A percentile compares a stretch with the other conserved stretches of the same genome.
phyloP scores from a whole-genome alignment of 2,797 vertebrate species.

The Sebastes umbrosus region DNA sequence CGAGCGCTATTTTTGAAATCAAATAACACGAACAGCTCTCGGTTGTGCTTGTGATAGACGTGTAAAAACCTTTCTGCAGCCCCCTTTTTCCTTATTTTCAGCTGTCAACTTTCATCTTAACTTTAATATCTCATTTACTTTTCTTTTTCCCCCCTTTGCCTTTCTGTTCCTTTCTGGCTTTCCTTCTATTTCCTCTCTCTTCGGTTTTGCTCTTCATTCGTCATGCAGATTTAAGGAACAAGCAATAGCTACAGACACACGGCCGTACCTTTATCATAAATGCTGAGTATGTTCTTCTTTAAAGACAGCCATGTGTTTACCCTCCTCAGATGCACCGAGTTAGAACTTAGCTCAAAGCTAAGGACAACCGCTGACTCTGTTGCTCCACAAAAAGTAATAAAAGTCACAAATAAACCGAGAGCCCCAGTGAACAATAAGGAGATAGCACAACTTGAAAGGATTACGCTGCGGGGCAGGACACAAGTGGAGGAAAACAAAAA shows the following conservation, averaged over 20 bases:
- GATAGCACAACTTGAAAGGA: slow-evolving; percentile 22
- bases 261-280: not conserved
- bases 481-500: slow-evolving; percentile 45
- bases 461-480: slow-evolving; percentile 25
- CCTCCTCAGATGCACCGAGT: not conserved
- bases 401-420: slow-evolving; percentile 44
- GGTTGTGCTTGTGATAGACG: not conserved
- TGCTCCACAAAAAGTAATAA: slow-evolving; percentile 26
- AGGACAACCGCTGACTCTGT: slow-evolving; percentile 13
- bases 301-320: not conserved
- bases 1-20: slow-evolving; percentile 8
- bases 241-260: not conserved
- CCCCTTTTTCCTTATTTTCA: not conserved
- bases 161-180: not conserved
- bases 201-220: not conserved
- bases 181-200: not conserved
- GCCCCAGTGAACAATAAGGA: slow-evolving; percentile 20
- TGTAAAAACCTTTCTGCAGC: not conserved
- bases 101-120: not conserved
- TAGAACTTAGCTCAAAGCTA: slow-evolving; percentile 12
- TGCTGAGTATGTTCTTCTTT: not conserved
- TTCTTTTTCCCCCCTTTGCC: no score
- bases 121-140: not conserved
- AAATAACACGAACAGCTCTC: slow-evolving; percentile 6
- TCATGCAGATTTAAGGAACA: not conserved